These are phyloP conservation scores for Melanotaenia nigrans DNA, from an alignment of 2,797 vertebrate genomes.

Conservation along the genomic window DNA sequence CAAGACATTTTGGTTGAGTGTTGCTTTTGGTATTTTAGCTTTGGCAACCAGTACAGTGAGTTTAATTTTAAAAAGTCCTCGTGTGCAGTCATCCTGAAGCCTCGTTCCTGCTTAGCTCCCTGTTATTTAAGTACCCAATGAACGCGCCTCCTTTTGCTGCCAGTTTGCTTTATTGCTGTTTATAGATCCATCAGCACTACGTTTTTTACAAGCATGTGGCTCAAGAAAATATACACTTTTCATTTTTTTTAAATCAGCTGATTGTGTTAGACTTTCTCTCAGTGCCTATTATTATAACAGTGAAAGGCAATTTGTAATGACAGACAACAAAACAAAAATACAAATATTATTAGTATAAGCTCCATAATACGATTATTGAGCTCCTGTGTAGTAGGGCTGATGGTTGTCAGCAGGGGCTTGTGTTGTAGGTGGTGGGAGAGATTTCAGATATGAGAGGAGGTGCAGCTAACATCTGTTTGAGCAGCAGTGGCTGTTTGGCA, in stretches of 20 bases:
- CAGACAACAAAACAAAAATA: not conserved
- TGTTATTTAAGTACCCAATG: slow-evolving; percentile 54
- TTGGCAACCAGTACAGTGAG: slow-evolving; percentile 59
- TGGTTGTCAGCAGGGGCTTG: slow-evolving; percentile 51
- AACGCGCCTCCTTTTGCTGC: slow-evolving; percentile 52
- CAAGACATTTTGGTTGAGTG: slow-evolving; percentile 73
- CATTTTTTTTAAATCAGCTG: not conserved
- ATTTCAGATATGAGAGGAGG: slow-evolving; percentile 63
- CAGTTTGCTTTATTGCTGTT: slow-evolving; percentile 41
- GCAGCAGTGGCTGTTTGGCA: slow-evolving; percentile 70
- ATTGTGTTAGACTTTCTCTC: slow-evolving; percentile 5
- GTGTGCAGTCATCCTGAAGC: slow-evolving; percentile 64
- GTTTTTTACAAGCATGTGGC: slow-evolving; percentile 18
- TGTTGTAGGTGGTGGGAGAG: slow-evolving; percentile 57
- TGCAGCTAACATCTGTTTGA: slow-evolving; percentile 75
- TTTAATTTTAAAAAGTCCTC: slow-evolving; percentile 67
- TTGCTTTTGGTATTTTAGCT: slow-evolving; percentile 72
- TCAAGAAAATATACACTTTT: not conserved
- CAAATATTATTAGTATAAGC: not conserved
- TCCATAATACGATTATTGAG: slow-evolving; percentile 24
- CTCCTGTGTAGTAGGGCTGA: slow-evolving; percentile 32
- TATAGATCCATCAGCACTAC: slow-evolving; percentile 33
- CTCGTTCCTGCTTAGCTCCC: slow-evolving; percentile 50
- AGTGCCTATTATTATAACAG: not conserved
- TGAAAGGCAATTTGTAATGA: not conserved